Percentiles rank a stretch among this genome's conserved stretches.
Evolutionary conservation across 1,140 invertebrate species (phyloP).

Genomic region (Drosophila nebulosa): DNA sequence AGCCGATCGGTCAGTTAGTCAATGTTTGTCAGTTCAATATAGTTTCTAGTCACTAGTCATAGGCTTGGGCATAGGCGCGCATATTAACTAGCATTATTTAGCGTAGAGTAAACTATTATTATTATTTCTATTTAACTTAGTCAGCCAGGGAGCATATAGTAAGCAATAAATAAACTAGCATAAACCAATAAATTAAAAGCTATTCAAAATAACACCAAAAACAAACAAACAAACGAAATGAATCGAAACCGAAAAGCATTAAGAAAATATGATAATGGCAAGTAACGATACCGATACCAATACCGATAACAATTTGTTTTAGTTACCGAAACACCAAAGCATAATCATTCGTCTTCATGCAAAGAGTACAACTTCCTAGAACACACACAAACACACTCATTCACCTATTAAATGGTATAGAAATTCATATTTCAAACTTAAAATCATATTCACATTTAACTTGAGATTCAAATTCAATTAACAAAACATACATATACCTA

Average conservation of each 20-base stretch:
- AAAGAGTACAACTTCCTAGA: slow-evolving; percentile 65
- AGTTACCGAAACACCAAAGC: slow-evolving; percentile 50
- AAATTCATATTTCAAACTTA: slow-evolving; percentile 14
- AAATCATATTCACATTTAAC: slow-evolving; percentile 43
- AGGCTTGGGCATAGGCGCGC: slow-evolving; percentile 5
- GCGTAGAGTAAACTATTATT: slow-evolving; percentile 24
- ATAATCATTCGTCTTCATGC: slow-evolving; percentile 74
- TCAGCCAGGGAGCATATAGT: slow-evolving; percentile 49
- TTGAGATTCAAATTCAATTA: slow-evolving; percentile 58
- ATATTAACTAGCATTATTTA: slow-evolving; percentile 8
- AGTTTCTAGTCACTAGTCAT: slow-evolving; percentile 45
- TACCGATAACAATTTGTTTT: slow-evolving; percentile 31
- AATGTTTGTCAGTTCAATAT: slow-evolving; percentile 46
- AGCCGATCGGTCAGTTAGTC: slow-evolving; percentile 15
- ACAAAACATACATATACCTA: slow-evolving; percentile 4
- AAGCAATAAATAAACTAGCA: slow-evolving; percentile 52
- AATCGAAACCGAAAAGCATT: neutral
- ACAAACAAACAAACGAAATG: neutral
- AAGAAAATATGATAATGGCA: neutral
- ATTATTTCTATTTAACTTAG: slow-evolving; percentile 40
- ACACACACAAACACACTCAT: slow-evolving; percentile 11
- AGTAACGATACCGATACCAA: too few relatives aligned
- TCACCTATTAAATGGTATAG: slow-evolving; percentile 2
- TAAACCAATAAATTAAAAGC: slow-evolving; percentile 27
- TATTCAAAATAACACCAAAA: slow-evolving; percentile 11